Conservation (phyloP, 2,797 vertebrate genomes). For the Poeciliopsis paucimaculata region DNA sequence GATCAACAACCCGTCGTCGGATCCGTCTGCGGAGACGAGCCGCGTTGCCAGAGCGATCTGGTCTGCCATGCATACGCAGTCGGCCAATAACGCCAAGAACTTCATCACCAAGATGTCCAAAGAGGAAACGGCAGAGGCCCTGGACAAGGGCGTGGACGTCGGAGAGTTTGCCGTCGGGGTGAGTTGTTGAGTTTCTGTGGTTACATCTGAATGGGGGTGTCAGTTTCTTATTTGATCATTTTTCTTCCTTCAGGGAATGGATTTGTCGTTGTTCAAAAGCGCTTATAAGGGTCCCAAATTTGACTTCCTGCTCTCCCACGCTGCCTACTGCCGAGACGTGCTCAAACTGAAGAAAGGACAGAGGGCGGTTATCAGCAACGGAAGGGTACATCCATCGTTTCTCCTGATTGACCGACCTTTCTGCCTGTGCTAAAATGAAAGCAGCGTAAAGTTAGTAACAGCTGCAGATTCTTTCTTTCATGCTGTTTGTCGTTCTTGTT, state of each 20-base stretch:
- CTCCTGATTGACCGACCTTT: background rate
- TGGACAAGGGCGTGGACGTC: slow-evolving; percentile 84
- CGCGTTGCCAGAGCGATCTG: slow-evolving; percentile 89
- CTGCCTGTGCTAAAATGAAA: background rate
- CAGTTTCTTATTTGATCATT: background rate
- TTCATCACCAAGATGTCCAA: slow-evolving; percentile 98
- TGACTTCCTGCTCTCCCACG: slow-evolving; percentile 93
- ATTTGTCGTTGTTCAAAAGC: slow-evolving; percentile 87
- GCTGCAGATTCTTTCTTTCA: background rate
- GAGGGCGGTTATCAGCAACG: slow-evolving; percentile 95
- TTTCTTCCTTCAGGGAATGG: slow-evolving; percentile 88
- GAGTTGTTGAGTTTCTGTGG: slow-evolving; percentile 11
- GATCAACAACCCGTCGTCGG: slow-evolving; percentile 90
- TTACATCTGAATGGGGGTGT: background rate
- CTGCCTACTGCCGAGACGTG: slow-evolving; percentile 89
- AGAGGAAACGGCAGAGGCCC: slow-evolving; percentile 86
- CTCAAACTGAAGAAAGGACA: slow-evolving; percentile 95
- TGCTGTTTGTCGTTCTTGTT: background rate
- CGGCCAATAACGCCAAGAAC: slow-evolving; percentile 94
- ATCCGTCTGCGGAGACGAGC: slow-evolving; percentile 77
- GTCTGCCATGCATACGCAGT: slow-evolving; percentile 94
- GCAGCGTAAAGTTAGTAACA: too few species aligned
- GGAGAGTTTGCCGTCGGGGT: slow-evolving; percentile 93
- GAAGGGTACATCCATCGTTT: slow-evolving; percentile 85
- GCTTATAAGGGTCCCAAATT: slow-evolving; percentile 86